Base-by-base conservation (phyloP, 1,140 invertebrate genomes). In the Macrobrachium nipponense region DNA sequence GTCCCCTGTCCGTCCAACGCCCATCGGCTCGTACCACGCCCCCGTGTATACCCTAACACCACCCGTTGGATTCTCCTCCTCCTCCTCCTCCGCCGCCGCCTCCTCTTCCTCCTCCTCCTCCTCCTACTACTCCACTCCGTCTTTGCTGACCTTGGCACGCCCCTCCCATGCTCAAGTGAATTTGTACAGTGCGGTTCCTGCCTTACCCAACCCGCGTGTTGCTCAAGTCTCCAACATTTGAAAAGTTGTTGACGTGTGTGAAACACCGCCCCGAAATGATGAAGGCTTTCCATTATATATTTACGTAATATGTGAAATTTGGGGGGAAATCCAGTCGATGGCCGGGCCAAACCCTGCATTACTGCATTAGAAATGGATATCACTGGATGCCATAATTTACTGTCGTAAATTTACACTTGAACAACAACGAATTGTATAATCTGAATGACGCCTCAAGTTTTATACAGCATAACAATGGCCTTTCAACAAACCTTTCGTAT, bases 91-190 rank as follows among this genome's bases (percentile, higher is more conserved):
- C 70, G n/a, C n/a, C 23, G 36, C 68, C 68, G 18, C 68, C 68
- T 43, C 36, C 23, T 17, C 68, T 14, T 23, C 51, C 70, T 20
- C 27, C 27, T 36, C 66, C 43, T 17, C 68, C 15, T 15, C 51
- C 70, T 20, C 20, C 23, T 66, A 23, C 80, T 60, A 15, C 8
- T 36, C 78, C 51, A 27, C 59, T 60, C 27, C 68, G 60, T 68
- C 68, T 58, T 27, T 59, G 20, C 68, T 82, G n/a, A 23, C 58
- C 44, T 20, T 82, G 23, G 68, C 66, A 27, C 68, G 68, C 51
- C 80, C 80, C 27, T 44, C 80, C 14, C 80, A 82, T 51, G 68
- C 80, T 27, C 80, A 72, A 14, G 80, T 82, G 66, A 82, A 82
- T 43, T 36, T 82, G 44, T 82, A 82, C 58, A 73, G 68, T 60